Evolutionary conservation across 1,140 invertebrate genomes (phyloP), one percentile per base, ranked within the genome.

Genomic region (Galleria mellonella): DNA sequence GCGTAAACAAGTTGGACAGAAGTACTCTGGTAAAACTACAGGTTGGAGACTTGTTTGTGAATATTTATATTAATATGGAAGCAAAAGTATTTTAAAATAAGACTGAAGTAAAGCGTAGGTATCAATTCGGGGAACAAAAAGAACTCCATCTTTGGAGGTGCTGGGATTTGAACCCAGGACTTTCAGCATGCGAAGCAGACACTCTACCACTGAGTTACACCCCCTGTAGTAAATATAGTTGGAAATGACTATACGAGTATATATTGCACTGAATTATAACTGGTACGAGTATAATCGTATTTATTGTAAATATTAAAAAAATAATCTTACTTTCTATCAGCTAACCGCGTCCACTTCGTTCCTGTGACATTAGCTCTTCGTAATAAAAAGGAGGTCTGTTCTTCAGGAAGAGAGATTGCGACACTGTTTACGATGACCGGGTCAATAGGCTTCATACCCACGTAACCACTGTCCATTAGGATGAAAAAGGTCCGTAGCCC

Each of bases 201-300:
- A 90, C 89, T 90, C 89, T 90, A 91, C 89, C 89, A 89, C 89
- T 90, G 89, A 90, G 89, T 89, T 90, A 90, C 89, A 90, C 87
- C 89, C 89, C 89, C 89, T 8, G 42, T 40, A 7, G 1, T 3
- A 6, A 6, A 6, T 23, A 23, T 3, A 23, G 6, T 6, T 23
- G 17, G 6, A 23, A 23, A 3, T 23, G 6, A 23, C 17, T 3
- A 23, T 23, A 6, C n/a, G n/a, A n/a, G n/a, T n/a, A n/a, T n/a
- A n/a, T n/a, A n/a, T n/a, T n/a, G n/a, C n/a, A n/a, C n/a, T n/a
- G n/a, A n/a, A n/a, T n/a, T n/a, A n/a, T n/a, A n/a, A n/a, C n/a
- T n/a, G n/a, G n/a, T n/a, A n/a, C n/a, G n/a, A n/a, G n/a, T n/a
- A n/a, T n/a, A n/a, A n/a, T n/a, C n/a, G n/a, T n/a, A n/a, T n/a